phyloP scores from a whole-genome alignment of 1,140 invertebrate species.

The Drosophila busckii region DNA sequence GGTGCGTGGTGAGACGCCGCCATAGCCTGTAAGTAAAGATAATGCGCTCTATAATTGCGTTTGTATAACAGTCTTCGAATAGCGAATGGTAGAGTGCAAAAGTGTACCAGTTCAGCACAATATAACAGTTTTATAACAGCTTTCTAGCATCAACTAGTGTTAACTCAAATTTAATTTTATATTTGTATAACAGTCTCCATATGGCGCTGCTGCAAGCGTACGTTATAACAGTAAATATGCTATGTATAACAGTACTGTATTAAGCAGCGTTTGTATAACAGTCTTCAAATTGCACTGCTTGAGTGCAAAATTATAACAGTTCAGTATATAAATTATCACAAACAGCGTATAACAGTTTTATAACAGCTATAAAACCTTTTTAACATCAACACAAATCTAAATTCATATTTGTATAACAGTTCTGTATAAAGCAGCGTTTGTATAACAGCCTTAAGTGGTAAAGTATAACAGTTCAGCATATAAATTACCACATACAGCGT shows the following conservation, averaged over 20 bases:
- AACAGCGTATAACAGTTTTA: background rate
- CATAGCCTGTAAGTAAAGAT: conserved; percentile 87
- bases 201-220: no score
- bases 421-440: background rate
- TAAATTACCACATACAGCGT: no score
- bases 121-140: conserved; percentile 4
- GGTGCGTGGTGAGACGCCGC: conserved; percentile 94
- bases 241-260: background rate
- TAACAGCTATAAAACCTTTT: no score
- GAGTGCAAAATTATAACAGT: conserved; percentile 1
- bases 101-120: conserved; percentile 1
- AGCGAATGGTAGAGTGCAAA: background rate
- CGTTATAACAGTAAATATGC: conserved; percentile 1
- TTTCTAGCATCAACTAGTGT: no score
- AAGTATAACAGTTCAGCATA: conserved; percentile 3
- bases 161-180: no score
- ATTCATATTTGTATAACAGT: no score
- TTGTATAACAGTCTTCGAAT: conserved; percentile 1
- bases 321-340: no score
- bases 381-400: no score
- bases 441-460: background rate
- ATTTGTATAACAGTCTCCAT: background rate
- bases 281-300: no score
- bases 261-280: background rate
- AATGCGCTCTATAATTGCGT: background rate